Evolutionary conservation across 2,888 invertebrate genomes (phyloP).

Genomic region (Eupithecia insigniata): DNA sequence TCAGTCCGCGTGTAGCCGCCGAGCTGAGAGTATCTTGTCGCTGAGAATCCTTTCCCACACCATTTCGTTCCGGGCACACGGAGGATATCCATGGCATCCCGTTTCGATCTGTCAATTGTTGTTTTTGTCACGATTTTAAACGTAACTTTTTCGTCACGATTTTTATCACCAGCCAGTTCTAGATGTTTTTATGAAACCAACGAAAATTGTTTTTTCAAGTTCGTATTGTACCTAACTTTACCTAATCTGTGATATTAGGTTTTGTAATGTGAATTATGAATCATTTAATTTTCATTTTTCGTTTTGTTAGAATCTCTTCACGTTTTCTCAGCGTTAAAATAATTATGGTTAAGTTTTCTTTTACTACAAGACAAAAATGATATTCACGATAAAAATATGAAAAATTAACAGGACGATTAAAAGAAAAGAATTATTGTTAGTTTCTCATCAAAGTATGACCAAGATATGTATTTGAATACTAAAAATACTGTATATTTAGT

Average conservation of each 20-base stretch:
- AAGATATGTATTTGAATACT: too few species aligned
- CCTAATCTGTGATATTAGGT: too few species aligned
- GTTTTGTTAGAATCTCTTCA: background rate
- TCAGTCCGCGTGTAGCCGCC: conserved; percentile 94
- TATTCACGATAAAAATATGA: too few species aligned
- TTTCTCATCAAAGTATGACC: too few species aligned
- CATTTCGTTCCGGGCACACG: conserved; percentile 96
- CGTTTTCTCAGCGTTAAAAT: background rate
- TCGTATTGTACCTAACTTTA: too few species aligned
- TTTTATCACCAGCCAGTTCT: conserved; percentile 40
- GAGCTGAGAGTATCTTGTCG: conserved; percentile 91
- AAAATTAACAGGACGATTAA: too few species aligned
- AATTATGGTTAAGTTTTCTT: background rate
- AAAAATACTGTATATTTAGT: too few species aligned
- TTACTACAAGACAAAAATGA: background rate
- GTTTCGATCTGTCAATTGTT: conserved; percentile 68
- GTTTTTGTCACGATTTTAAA: conserved; percentile 35
- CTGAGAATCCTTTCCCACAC: conserved; percentile 95
- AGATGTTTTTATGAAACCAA: background rate
- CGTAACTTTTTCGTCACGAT: conserved; percentile 17
- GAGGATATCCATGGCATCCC: conserved; percentile 86
- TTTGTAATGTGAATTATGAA: background rate
- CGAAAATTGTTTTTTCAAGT: background rate
- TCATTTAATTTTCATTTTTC: background rate
- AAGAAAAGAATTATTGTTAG: too few species aligned